Evolutionary conservation across 2,888 invertebrate species (phyloP), one percentile per base, ranked within the genome.

Genomic region (Torymus texanus): DNA sequence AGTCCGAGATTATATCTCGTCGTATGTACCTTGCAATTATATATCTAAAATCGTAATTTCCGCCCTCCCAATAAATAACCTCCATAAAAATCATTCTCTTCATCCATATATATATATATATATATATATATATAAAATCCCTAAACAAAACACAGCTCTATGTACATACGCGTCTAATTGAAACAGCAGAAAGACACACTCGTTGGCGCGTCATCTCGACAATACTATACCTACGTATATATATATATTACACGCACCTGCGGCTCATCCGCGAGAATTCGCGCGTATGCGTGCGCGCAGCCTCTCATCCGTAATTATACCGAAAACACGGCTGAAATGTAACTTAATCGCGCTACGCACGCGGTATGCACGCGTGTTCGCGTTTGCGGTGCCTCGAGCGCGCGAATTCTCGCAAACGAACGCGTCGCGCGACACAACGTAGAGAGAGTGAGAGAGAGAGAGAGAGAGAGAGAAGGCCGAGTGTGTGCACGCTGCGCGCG

Each of bases 381-480:
- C 21, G 21, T 21, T 21, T 21, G 21, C 21, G 21, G 21, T 21
- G 2, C 21, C 21, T 21, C 3, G 55, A 4, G 41, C 24, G 29
- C 29, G 21, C 53, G 24, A 55, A 65, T 65, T 56, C 41, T 65
- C 65, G 13, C 29, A 10, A 21, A 2, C 21, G 14, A 72, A 13
- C 10, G 29, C 21, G 21, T 21, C 2, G 21, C 2, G 21, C 21
- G 21, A 21, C n/a, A 68, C 12, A 55, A 11, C 29, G 24, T 21
- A 16, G 24, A 62, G 70, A 53, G 68, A 79, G 81, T 81, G 80
- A 80, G 10, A 59, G 56, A 51, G 53, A 55, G 59, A 55, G 73
- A 80, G 80, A 81, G 79, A 80, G 80, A 80, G 78, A 82, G 75
- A 41, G 41, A 41, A 41, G 41, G 41, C 41, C 41, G 41, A 41